phyloP scores from a whole-genome alignment of 2,888 invertebrate genomes.

The Drosophila meridionalis region DNA sequence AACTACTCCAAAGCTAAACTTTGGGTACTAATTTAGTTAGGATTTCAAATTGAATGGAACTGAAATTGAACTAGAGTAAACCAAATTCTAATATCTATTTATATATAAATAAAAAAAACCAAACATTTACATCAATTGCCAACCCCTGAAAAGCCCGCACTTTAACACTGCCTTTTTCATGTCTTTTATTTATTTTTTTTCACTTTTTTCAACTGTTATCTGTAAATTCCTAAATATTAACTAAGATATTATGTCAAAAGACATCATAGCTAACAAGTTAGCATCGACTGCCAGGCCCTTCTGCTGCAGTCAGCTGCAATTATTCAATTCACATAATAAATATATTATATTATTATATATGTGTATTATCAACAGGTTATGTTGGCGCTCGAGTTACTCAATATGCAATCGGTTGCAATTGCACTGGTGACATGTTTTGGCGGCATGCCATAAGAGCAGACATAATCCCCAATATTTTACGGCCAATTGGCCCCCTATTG shows the following conservation, averaged over 20 bases:
- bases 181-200: too few species aligned
- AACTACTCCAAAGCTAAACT: not conserved
- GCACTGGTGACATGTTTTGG: conserved; percentile 8
- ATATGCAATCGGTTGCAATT: conserved; percentile 4
- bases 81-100: too few species aligned
- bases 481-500: not conserved
- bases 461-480: conserved; percentile 8
- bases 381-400: conserved; percentile 8
- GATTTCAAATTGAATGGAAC: too few species aligned
- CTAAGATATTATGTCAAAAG: conserved; percentile 6
- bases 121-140: too few species aligned
- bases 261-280: not conserved
- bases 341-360: not conserved
- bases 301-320: conserved; percentile 5
- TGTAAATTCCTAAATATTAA: not conserved
- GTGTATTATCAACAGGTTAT: conserved; percentile 11
- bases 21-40: not conserved
- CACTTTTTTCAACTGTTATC: too few species aligned
- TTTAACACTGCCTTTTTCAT: too few species aligned
- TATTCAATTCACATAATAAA: conserved; percentile 11
- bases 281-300: not conserved
- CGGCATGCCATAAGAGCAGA: conserved; percentile 31
- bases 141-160: too few species aligned
- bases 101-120: too few species aligned
- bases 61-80: too few species aligned